A percentile compares a stretch with the other conserved stretches of the same genome.
These are phyloP conservation scores for Rhopilema esculentum DNA, from an alignment of 30 jellyfish, hydroid and myxozoan species.

Conservation along the genomic window DNA sequence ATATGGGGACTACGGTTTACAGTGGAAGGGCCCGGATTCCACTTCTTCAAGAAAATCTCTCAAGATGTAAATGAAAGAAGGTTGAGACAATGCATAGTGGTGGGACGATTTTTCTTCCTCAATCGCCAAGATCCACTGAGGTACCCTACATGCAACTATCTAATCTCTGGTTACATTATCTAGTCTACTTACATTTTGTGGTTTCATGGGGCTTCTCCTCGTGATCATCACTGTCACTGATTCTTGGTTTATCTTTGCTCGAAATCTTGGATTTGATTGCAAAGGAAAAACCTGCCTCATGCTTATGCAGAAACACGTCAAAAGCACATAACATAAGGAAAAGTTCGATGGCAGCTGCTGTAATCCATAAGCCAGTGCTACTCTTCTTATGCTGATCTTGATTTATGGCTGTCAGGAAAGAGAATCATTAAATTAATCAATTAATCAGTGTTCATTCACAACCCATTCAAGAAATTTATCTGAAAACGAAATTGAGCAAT, in stretches of 20 bases:
- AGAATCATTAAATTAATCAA: too few species aligned
- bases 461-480: too few species aligned
- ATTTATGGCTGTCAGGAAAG: not conserved
- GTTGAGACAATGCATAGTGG: too few species aligned
- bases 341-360: conserved; percentile 40
- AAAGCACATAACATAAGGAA: conserved; percentile 40
- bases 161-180: not conserved
- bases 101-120: too few species aligned
- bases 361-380: conserved; percentile 25
- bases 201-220: not conserved
- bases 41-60: too few species aligned
- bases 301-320: conserved; percentile 38
- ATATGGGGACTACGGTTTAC: too few species aligned
- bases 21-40: too few species aligned
- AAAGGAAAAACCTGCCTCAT: not conserved
- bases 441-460: too few species aligned
- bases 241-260: not conserved
- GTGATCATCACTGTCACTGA: not conserved
- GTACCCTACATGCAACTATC: not conserved
- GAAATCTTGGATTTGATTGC: not conserved
- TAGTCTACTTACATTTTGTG: not conserved
- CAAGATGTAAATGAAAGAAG: too few species aligned
- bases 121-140: too few species aligned
- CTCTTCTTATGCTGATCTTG: not conserved
- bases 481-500: too few species aligned